phyloP scores from a whole-genome alignment of 53 echinoderm and acorn worm genomes.

The Holothuria scabra region DNA sequence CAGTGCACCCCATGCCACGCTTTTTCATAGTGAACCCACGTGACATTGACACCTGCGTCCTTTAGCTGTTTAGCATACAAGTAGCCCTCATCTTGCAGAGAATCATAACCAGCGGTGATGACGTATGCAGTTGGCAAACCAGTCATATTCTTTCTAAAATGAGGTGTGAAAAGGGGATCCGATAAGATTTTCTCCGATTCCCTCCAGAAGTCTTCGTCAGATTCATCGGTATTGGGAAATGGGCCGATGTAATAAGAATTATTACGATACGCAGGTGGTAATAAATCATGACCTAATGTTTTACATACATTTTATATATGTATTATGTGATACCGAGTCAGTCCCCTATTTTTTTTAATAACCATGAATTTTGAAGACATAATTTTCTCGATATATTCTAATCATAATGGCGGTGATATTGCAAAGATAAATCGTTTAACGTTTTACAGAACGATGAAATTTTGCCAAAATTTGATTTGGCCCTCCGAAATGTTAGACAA shows the following conservation, averaged over 20 bases:
- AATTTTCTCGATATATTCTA: no score
- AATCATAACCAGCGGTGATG: slow-evolving; percentile 69
- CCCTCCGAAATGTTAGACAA: no score
- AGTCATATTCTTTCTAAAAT: slow-evolving; percentile 52
- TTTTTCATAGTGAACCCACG: slow-evolving; percentile 56
- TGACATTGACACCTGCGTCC: slow-evolving; percentile 68
- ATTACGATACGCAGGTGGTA: background rate
- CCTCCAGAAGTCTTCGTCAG: slow-evolving; percentile 62
- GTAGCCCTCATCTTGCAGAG: slow-evolving; percentile 84
- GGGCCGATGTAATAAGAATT: background rate
- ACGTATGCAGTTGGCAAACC: slow-evolving; percentile 72
- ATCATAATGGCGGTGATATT: no score
- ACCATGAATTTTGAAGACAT: no score
- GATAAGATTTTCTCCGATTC: slow-evolving; percentile 53
- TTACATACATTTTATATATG: slow-evolving; percentile 7
- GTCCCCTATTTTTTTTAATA: no score
- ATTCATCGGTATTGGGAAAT: slow-evolving; percentile 4
- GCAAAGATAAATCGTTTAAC: no score
- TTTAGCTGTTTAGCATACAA: slow-evolving; percentile 81
- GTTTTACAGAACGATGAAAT: no score
- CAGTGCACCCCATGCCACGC: slow-evolving; percentile 45
- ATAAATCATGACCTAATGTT: slow-evolving; percentile 13
- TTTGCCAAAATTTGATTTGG: no score
- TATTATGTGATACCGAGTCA: no score
- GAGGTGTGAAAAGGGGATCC: slow-evolving; percentile 58